Evolutionary conservation across 2,113 vertebrate genomes (phyloP), one percentile per base, ranked within the genome.

Genomic region (Lathamus discolor): DNA sequence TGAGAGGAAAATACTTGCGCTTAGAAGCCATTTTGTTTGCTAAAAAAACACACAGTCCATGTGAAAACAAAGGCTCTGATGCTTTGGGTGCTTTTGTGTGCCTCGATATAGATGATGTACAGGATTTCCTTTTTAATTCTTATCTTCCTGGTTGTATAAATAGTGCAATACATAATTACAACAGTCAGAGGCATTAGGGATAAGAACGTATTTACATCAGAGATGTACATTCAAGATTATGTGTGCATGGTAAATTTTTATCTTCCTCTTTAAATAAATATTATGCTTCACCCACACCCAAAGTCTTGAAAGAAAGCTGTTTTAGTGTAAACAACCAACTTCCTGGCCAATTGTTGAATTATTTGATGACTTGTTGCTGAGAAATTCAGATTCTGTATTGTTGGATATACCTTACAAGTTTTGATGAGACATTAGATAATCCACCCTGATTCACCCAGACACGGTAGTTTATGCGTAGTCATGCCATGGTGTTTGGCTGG

Each of bases 211-310:
- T 95, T 95, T 95, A 91, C 87, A 92, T 63, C 89, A 83, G 84
- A 94, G 91, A 95, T 91, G 92, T 87, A 95, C 84, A 90, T 41
- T 86, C 1, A 7, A 88, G 93, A 92, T 95, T 92, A 92, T 78
- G 54, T 48, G n/a, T 80, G 72, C 76, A 93, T 41, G 63, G 73
- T 49, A 73, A 86, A 79, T 61, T 92, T 95, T 96, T 92, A 95
- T 93, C 95, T 92, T 48, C 66, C 44, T 82, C 83, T 82, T 92
- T 92, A 96, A 93, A 90, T 92, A 96, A 97, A 96, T 97, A 95
- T 94, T 94, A 81, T 93, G 92, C 57, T 93, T 94, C 61, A 78
- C 75, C 86, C 95, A 94, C 93, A 94, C 96, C 95, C 83, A 57
- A 52, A 92, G 77, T 62, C 83, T 82, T 95, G 92, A 94, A 95